phyloP scores from a whole-genome alignment of 2,113 vertebrate genomes.

The Narcine bancroftii region DNA sequence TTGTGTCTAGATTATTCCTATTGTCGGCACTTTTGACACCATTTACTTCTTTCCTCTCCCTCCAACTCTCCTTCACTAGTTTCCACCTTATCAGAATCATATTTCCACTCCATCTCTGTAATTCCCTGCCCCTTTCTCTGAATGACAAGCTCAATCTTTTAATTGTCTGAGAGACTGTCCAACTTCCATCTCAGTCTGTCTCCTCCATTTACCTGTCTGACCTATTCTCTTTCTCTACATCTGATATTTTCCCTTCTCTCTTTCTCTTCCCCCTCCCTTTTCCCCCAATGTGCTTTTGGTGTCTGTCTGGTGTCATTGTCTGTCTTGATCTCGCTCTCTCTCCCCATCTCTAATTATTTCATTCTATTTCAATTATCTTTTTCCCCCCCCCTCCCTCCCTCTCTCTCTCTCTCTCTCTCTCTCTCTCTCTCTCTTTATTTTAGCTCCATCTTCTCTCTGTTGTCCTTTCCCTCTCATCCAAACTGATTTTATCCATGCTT shows the following conservation, averaged over 20 bases:
- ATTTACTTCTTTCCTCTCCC: not conserved
- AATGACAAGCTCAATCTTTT: not conserved
- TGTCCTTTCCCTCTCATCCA: not conserved
- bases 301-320: too few species aligned
- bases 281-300: too few species aligned
- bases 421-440: not conserved
- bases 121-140: not conserved
- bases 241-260: too few species aligned
- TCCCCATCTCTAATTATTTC: not conserved
- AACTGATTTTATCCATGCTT: not conserved
- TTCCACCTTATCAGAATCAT: not conserved
- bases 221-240: too few species aligned
- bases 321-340: not conserved
- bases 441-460: slow-evolving; percentile 27
- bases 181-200: too few species aligned
- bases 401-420: not conserved
- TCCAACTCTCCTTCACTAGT: not conserved
- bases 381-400: not conserved
- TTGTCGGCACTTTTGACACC: not conserved
- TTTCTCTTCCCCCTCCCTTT: too few species aligned
- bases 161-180: not conserved
- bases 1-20: not conserved
- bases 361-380: not conserved
- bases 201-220: too few species aligned
- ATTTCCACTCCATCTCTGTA: not conserved